Conservation (phyloP, 2,797 vertebrate genomes). For the Margarornis squamiger region DNA sequence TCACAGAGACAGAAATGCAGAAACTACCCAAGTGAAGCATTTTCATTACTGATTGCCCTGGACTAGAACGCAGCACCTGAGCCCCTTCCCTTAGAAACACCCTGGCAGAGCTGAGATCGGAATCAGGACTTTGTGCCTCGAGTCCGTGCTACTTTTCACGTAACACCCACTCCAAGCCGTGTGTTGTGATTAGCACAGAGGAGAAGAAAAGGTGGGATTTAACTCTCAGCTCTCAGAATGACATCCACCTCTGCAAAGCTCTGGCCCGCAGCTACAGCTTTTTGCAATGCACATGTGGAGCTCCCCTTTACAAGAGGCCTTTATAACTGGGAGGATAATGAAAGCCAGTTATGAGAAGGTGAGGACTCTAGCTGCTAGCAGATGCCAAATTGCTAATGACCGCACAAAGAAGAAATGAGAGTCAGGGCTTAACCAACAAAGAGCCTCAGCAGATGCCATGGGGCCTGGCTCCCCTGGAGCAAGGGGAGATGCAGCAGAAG, state of each 20-base stretch:
- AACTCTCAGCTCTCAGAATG: not conserved
- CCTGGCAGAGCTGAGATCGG: not conserved
- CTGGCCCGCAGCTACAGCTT: not conserved
- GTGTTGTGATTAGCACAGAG: not conserved
- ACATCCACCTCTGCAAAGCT: not conserved
- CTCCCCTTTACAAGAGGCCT: not conserved
- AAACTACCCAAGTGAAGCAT: not conserved
- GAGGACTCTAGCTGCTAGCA: not conserved
- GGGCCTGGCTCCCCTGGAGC: not conserved
- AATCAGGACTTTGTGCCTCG: not conserved
- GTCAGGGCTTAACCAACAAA: not conserved
- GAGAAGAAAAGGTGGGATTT: not conserved
- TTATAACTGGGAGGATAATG: not conserved
- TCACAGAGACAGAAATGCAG: not conserved
- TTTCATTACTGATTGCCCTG: not conserved
- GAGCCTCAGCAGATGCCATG: not conserved
- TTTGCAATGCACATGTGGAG: not conserved
- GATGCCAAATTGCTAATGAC: not conserved
- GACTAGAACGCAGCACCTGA: not conserved
- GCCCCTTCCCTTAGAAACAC: not conserved
- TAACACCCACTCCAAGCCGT: not conserved
- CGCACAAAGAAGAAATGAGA: not conserved
- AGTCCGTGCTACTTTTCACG: not conserved
- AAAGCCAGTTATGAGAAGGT: constrained; percentile 1
- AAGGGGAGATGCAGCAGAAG: not conserved